Base-by-base conservation (phyloP, 2,888 invertebrate genomes). In the Clunio marinus region DNA sequence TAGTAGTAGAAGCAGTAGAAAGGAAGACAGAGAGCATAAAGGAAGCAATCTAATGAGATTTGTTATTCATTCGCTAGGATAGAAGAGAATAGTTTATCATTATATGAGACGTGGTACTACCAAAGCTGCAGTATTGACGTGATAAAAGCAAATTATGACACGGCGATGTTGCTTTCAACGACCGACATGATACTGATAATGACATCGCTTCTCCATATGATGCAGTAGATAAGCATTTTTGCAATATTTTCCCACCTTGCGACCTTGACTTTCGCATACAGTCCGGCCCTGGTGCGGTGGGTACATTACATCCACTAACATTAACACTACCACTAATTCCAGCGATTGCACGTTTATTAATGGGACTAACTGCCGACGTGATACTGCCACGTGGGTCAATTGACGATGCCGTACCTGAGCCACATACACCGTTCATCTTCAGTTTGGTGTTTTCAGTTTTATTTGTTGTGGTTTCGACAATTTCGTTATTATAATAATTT, bases 51-150 rank as follows among this genome's bases (percentile, higher is more conserved):
- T 35, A 7, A 35, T 8, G 7, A 35, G 10, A 10, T 35, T 8
- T 10, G 10, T 35, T 7, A 22, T 17, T n/a, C 10, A n/a, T 20
- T n/a, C 10, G n/a, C 10, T 20, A 60, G 17, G 37, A 46, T 2
- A 45, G 17, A 65, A 22, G 22, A 46, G 27, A 24, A 45, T 25
- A 15, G 22, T 28, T 15, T 27, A 41, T 41, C 8, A 17, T 51
- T 17, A 51, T 20, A 57, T 60, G 70, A 72, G 74, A 74, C 72
- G 73, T 74, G 73, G 74, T 91, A 91, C 90, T 91, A 91, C 91
- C 91, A 89, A 91, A 90, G 89, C 91, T 91, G 90, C 89, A 90
- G 89, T 91, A 91, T 86, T 91, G 91, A 84, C 91, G 88, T 84
- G 89, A 87, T 84, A 88, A 86, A 82, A 88, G 86, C 82, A 88